Evolutionary conservation across 2,797 vertebrate species (phyloP).

Genomic region (Lophotriccus pileatus): DNA sequence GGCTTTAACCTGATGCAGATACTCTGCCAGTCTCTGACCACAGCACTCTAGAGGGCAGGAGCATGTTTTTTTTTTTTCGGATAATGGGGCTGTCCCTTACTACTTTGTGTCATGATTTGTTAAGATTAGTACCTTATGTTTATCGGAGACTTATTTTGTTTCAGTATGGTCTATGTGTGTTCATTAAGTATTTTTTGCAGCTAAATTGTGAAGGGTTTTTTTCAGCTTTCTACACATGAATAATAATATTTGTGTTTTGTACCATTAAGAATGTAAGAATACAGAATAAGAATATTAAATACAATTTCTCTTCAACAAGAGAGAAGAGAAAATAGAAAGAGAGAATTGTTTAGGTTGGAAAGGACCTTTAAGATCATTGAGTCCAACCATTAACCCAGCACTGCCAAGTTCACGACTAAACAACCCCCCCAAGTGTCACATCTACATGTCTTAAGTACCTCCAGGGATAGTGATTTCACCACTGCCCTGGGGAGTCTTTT

Average conservation of each 20-base stretch:
- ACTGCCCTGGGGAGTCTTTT: neutral
- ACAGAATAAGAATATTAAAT: neutral
- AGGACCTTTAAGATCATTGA: neutral
- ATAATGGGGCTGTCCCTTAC: neutral
- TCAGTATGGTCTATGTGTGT: neutral
- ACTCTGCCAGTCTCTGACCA: neutral
- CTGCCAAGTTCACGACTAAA: neutral
- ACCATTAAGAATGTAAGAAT: neutral
- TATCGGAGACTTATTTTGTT: neutral
- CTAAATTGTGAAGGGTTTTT: neutral
- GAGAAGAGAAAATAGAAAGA: neutral
- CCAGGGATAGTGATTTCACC: no score
- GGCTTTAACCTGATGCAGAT: neutral
- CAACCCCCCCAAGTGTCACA: rapidly evolving
- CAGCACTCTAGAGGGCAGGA: rapidly evolving
- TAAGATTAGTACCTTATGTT: neutral
- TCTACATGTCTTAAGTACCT: rapidly evolving
- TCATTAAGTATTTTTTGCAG: neutral
- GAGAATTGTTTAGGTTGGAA: neutral
- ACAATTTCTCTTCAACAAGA: neutral
- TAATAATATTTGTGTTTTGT: neutral
- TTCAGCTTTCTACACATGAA: neutral
- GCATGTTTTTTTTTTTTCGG: neutral
- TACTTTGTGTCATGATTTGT: neutral
- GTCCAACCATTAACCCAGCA: neutral